Conservation (phyloP, 2,797 vertebrate genomes). For the Bucorvus abyssinicus region DNA sequence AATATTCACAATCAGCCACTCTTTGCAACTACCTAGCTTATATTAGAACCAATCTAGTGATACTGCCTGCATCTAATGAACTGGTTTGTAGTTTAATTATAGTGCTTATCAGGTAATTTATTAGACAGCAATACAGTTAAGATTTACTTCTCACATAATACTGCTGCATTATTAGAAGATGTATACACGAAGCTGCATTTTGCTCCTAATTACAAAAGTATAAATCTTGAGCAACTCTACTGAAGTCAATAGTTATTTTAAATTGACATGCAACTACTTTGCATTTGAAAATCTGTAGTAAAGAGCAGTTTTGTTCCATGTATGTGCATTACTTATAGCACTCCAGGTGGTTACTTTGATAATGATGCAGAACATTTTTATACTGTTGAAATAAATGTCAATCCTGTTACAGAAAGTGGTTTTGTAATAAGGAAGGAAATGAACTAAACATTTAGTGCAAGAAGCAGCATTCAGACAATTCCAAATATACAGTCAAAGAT, state of each 20-base stretch:
- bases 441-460: neutral
- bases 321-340: conserved; percentile 25
- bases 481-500: neutral
- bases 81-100: conserved; percentile 51
- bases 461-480: neutral
- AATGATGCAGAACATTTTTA: conserved; percentile 11
- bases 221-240: conserved; percentile 24
- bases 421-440: neutral
- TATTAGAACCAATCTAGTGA: conserved; percentile 16
- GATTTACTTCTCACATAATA: conserved; percentile 23
- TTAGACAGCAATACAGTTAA: conserved; percentile 44
- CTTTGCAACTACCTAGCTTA: neutral
- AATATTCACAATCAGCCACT: conserved; percentile 42
- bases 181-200: conserved; percentile 11
- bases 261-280: neutral
- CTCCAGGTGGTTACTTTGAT: conserved; percentile 55
- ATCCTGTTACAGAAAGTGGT: neutral
- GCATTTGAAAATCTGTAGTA: neutral
- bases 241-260: neutral
- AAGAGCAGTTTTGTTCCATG: neutral
- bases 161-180: conserved; percentile 5
- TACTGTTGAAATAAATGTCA: neutral
- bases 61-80: conserved; percentile 25
- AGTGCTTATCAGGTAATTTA: conserved; percentile 38
- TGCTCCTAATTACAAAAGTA: conserved; percentile 19